A percentile compares a stretch with the other conserved stretches of the same genome.
Conservation (phyloP, 92 coral and sea anemone species). For the Pocillopora meandrina region DNA sequence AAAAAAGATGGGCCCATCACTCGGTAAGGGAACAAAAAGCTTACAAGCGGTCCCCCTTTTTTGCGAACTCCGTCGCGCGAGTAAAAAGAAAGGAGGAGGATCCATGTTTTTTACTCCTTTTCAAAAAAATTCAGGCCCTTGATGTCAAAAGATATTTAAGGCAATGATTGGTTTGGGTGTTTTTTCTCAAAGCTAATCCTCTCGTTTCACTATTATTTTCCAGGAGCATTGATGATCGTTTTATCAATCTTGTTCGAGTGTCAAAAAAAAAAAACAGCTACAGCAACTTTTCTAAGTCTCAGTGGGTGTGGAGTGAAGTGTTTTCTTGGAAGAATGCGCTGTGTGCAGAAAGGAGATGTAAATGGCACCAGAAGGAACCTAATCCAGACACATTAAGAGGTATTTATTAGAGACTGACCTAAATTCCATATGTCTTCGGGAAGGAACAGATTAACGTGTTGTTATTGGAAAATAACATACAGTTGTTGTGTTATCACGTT, state of each 20-base stretch:
- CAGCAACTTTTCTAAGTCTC: constrained; percentile 28
- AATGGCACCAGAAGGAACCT: constrained; percentile 46
- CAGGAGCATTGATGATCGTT: constrained; percentile 43
- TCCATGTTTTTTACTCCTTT: background rate
- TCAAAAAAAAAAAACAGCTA: constrained; percentile 1
- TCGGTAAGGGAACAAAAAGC: too few species aligned
- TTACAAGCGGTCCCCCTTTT: too few species aligned
- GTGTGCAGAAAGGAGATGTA: constrained; percentile 34
- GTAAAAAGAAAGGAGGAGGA: too few species aligned
- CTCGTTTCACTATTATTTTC: background rate
- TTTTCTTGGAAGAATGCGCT: constrained; percentile 49
- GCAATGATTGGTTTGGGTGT: background rate
- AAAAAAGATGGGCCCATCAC: too few species aligned
- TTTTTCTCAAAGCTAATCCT: background rate
- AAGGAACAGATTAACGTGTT: too few species aligned
- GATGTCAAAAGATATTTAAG: background rate
- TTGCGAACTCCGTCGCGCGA: too few species aligned
- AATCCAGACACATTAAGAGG: constrained; percentile 43
- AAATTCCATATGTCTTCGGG: too few species aligned
- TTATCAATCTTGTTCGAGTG: too few species aligned
- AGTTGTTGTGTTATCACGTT: background rate
- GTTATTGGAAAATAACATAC: background rate
- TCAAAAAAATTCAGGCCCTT: constrained; percentile 26
- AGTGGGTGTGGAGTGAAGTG: constrained; percentile 79
- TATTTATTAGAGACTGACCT: background rate